phyloP scores from a whole-genome alignment of 1,140 invertebrate species.

The Onthophagus taurus region DNA sequence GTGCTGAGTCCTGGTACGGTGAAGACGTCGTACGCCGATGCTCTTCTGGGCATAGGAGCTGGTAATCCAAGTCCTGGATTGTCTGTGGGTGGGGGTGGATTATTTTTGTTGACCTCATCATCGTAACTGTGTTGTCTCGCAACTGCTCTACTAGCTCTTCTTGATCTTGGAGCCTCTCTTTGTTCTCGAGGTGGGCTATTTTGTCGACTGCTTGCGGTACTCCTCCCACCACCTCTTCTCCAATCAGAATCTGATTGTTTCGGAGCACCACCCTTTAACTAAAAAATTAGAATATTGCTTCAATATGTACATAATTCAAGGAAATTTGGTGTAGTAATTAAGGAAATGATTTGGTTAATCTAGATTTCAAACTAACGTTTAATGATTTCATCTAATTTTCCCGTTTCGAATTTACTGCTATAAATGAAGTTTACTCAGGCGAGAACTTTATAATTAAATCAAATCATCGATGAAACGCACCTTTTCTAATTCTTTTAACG shows the following conservation, averaged over 20 bases:
- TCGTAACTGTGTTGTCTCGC: constrained; percentile 71
- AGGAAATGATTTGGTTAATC: no score
- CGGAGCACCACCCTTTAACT: constrained; percentile 34
- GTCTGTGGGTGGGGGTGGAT: constrained; percentile 32
- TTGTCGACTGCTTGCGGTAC: constrained; percentile 40
- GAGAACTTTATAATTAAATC: no score
- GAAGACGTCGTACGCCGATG: constrained; percentile 73
- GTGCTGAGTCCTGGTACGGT: constrained; percentile 38
- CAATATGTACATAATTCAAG: neutral
- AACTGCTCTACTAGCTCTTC: constrained; percentile 55
- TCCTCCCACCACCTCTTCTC: constrained; percentile 36
- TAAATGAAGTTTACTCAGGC: no score
- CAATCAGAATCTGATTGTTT: constrained; percentile 32
- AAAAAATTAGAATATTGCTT: constrained; percentile 5
- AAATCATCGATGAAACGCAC: constrained; percentile 41
- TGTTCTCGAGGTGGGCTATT: constrained; percentile 40
- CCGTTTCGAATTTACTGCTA: no score
- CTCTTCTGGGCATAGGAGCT: constrained; percentile 57
- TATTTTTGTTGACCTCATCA: constrained; percentile 57
- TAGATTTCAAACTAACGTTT: no score
- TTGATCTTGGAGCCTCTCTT: constrained; percentile 37
- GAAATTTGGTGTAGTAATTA: no score
- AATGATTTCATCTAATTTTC: no score
- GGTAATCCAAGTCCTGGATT: constrained; percentile 52
- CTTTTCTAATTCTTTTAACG: constrained; percentile 74